Percentiles rank a stretch among this genome's conserved stretches.
These are phyloP conservation scores for Andricus quercusramuli DNA, from an alignment of 2,888 invertebrate genomes.

Conservation along the genomic window DNA sequence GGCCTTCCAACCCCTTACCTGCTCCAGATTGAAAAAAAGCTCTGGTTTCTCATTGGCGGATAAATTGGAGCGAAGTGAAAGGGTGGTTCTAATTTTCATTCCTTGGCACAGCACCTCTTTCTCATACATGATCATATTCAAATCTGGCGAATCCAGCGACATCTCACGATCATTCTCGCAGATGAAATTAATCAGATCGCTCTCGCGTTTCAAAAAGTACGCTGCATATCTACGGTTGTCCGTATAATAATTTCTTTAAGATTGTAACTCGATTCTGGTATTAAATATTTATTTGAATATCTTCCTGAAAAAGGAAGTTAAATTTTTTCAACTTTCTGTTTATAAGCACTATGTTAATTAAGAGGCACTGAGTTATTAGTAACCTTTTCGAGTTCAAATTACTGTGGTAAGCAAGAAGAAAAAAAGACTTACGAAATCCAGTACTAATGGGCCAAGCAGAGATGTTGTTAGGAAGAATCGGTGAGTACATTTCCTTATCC, in stretches of 20 bases:
- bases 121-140: conserved; percentile 1
- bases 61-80: conserved; percentile 70
- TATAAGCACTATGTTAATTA: not conserved
- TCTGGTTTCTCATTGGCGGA: conserved; percentile 64
- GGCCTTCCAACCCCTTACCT: conserved; percentile 59
- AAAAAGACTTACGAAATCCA: not conserved
- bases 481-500: conserved; percentile 17
- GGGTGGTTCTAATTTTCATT: conserved; percentile 64
- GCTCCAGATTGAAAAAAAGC: conserved; percentile 59
- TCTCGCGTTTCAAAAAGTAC: not conserved
- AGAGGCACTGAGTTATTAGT: not conserved
- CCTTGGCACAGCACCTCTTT: conserved; percentile 24
- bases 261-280: not conserved
- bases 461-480: conserved; percentile 28
- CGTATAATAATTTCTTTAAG: not conserved
- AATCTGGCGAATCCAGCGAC: conserved; percentile 35
- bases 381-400: not conserved
- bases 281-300: not conserved
- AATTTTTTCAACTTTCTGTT: not conserved
- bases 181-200: not conserved
- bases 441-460: conserved; percentile 1
- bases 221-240: not conserved
- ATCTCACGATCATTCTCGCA: conserved; percentile 31
- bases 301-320: not conserved
- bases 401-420: not conserved